Percentiles rank a stretch among this genome's conserved stretches.
Evolutionary conservation across 1,140 invertebrate genomes (phyloP).

Genomic region (Papilio dardanus): DNA sequence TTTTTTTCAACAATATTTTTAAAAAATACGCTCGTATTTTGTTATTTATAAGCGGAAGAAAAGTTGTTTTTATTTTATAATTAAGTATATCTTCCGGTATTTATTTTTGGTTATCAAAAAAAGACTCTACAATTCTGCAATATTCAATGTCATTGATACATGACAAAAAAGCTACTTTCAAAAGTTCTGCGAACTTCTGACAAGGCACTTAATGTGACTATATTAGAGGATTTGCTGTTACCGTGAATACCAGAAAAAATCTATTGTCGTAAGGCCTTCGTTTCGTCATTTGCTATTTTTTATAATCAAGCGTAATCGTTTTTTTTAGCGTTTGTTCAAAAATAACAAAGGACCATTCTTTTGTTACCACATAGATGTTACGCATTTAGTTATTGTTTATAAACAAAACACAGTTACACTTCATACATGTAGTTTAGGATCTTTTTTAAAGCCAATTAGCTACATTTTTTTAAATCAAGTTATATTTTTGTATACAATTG

Average conservation of each 20-base stretch:
- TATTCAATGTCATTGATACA: slow-evolving; percentile 10
- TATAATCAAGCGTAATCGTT: neutral
- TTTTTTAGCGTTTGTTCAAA: neutral
- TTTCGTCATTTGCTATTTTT: neutral
- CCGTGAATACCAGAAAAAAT: slow-evolving; percentile 1
- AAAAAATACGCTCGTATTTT: neutral
- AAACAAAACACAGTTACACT: neutral
- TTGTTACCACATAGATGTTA: neutral
- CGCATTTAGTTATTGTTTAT: neutral
- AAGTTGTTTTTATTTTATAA: neutral
- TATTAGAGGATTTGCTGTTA: neutral
- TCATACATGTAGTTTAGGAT: neutral
- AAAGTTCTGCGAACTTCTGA: slow-evolving; percentile 5
- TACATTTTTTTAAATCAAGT: too few species aligned
- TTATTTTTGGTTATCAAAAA: neutral
- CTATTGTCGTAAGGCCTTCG: slow-evolving; percentile 10
- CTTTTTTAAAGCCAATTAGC: too few species aligned
- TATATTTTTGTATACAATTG: too few species aligned
- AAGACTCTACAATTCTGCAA: neutral
- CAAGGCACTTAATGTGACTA: neutral
- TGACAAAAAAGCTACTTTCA: slow-evolving; percentile 6
- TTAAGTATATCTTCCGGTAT: neutral
- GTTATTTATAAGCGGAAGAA: neutral
- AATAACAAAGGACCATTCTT: neutral
- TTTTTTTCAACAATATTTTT: slow-evolving; percentile 8